Base-by-base conservation (phyloP, 64 coral and sea anemone genomes). In the Pocillopora damicornis region DNA sequence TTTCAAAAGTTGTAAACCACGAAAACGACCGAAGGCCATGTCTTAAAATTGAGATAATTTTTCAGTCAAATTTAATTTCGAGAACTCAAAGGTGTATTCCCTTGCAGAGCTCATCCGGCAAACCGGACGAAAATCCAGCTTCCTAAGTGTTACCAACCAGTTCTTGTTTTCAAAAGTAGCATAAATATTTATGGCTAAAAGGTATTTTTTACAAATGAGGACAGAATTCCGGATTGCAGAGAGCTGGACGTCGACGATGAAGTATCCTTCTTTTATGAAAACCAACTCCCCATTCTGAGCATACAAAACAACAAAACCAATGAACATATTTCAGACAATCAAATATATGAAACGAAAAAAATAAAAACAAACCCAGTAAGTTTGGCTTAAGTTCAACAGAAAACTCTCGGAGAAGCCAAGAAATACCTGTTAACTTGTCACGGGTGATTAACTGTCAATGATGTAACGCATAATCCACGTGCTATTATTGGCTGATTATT, bases 131-230 rank as follows among this genome's bases (percentile, higher is more conserved):
- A 85, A 18, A 58, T 35, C 26, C 22, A 37, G 68, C 22, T 66
- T 66, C 58, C 20, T 17, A 85, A 73, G 63, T 72, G 81, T 73
- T 85, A 57, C 20, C 81, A 85, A 68, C 64, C 64, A 85, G 64
- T 72, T 12, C 20, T 69, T 85, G 81, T 85, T 85, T 85, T 11
- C 81, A 72, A 85, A 85, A 73, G 63, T 37, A 58, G n/a, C 81
- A 85, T 85, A 85, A 85, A 85, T 85, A 85, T 85, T 85, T 25
- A 83, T 83, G 36, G 34, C 16, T 22, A 25, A 22, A n/a, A 85
- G 72, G 81, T 85, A 85, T 85, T 58, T 85, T 72, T 85, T 14
- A 72, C 81, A 85, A 85, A 85, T 85, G 81, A 85, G 81, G 65
- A 85, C 38, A 85, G 81, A 85, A 72, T 85, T 59, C 63, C 35